Evolutionary conservation across 2,113 vertebrate species (phyloP).

Genomic region (Scophthalmus maximus): DNA sequence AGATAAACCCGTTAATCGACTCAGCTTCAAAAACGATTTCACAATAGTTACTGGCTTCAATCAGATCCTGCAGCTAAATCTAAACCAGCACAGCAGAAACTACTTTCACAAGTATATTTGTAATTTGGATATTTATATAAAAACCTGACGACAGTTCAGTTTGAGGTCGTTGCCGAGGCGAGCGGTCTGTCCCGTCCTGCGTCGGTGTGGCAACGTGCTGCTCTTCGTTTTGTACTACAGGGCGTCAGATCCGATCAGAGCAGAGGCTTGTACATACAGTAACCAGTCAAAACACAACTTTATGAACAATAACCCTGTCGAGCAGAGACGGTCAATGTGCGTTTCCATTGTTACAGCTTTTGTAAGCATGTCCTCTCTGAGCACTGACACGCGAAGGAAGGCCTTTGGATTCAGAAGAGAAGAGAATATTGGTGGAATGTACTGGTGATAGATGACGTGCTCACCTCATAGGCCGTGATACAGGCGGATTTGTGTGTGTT

Average conservation of each 20-base stretch:
- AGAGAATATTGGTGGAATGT: slow-evolving; percentile 77
- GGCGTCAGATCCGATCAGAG: slow-evolving; percentile 26
- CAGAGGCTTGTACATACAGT: slow-evolving; percentile 56
- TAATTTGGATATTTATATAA: slow-evolving; percentile 17
- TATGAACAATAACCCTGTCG: slow-evolving; percentile 49
- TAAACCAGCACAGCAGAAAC: background rate
- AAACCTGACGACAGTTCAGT: slow-evolving; percentile 9
- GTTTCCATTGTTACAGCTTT: too few relatives aligned
- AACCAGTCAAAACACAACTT: slow-evolving; percentile 53
- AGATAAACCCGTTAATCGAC: too few relatives aligned
- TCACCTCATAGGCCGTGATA: slow-evolving; percentile 49
- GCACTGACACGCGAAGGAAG: slow-evolving; percentile 47
- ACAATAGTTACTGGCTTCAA: background rate
- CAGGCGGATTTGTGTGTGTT: slow-evolving; percentile 46
- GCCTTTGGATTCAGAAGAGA: too few relatives aligned
- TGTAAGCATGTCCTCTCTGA: slow-evolving; percentile 58
- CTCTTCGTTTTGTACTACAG: slow-evolving; percentile 62
- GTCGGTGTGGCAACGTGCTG: slow-evolving; percentile 58
- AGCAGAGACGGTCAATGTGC: slow-evolving; percentile 41
- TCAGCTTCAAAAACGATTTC: background rate
- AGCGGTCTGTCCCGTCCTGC: slow-evolving; percentile 56
- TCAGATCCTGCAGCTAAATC: background rate
- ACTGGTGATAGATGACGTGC: slow-evolving; percentile 46
- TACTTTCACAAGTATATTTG: background rate
- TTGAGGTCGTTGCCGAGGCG: slow-evolving; percentile 45